These are phyloP conservation scores for Empidonax alnorum DNA, from an alignment of 2,113 vertebrate species.

Conservation along the genomic window DNA sequence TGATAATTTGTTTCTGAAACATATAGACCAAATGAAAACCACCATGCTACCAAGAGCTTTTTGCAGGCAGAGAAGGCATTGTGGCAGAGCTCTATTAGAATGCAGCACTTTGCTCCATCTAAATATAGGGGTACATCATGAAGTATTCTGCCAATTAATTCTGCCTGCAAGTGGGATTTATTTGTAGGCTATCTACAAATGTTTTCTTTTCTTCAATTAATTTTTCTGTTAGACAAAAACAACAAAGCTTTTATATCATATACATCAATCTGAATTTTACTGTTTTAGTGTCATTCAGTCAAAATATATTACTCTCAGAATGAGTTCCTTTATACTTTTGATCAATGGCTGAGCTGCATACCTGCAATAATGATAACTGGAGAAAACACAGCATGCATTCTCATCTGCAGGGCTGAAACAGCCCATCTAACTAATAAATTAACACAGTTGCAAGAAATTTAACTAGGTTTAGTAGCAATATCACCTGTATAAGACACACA, in stretches of 20 bases:
- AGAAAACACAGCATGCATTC: not conserved
- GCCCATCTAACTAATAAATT: not conserved
- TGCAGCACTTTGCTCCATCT: not conserved
- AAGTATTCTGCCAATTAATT: not conserved
- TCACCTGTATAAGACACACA: fast-evolving
- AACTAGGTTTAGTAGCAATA: not conserved
- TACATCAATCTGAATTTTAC: not conserved
- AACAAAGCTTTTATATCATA: not conserved
- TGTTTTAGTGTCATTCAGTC: not conserved
- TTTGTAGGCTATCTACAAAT: not conserved
- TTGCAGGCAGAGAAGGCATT: not conserved
- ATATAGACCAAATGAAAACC: not conserved
- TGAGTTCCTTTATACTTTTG: not conserved
- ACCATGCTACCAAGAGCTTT: not conserved
- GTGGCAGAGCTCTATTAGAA: not conserved
- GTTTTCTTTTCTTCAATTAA: not conserved
- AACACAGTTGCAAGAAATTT: not conserved
- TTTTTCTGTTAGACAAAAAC: not conserved
- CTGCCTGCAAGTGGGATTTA: not conserved
- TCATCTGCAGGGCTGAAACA: not conserved
- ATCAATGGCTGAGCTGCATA: not conserved
- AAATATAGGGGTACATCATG: not conserved
- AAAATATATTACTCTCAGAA: not conserved
- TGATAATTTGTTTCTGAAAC: not conserved
- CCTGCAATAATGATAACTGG: not conserved